Evolutionary conservation across 64 coral and sea anemone genomes (phyloP).

Genomic region (Platygyra sinensis): DNA sequence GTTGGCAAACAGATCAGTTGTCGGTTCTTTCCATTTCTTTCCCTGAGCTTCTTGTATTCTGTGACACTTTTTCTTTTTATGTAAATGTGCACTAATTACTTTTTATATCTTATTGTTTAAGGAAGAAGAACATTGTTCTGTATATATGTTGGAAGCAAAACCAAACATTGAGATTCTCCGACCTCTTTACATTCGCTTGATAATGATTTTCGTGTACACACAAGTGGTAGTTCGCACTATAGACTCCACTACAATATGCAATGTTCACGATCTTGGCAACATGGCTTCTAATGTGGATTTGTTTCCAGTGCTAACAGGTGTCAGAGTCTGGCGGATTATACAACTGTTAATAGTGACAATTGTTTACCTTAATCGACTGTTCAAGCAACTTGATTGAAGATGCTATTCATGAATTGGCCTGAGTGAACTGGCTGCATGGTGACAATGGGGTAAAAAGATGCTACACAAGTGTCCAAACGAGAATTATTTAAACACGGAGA

Average conservation of each 20-base stretch:
- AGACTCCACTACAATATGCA: conserved; percentile 26
- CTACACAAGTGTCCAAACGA: no score
- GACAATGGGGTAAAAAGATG: no score
- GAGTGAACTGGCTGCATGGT: no score
- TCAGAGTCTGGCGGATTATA: conserved; percentile 65
- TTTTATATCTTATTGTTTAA: background rate
- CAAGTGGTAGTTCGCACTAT: conserved; percentile 70
- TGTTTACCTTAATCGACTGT: conserved; percentile 57
- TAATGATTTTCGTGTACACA: conserved; percentile 72
- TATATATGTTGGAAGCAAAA: background rate
- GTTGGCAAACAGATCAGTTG: no score
- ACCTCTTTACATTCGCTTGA: conserved; percentile 50
- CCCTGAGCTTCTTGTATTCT: no score
- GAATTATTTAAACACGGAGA: no score
- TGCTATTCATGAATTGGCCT: no score
- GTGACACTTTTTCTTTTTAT: no score
- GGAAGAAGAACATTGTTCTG: background rate
- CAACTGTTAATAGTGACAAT: conserved; percentile 38
- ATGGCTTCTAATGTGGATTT: conserved; percentile 1
- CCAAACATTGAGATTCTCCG: background rate
- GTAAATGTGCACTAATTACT: background rate
- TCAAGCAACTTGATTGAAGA: conserved; percentile 4
- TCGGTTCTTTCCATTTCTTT: no score
- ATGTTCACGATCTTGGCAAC: background rate
- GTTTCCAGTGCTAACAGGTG: conserved; percentile 24